Evolutionary conservation across 2,113 vertebrate species (phyloP).

Genomic region (Albula glossodonta): DNA sequence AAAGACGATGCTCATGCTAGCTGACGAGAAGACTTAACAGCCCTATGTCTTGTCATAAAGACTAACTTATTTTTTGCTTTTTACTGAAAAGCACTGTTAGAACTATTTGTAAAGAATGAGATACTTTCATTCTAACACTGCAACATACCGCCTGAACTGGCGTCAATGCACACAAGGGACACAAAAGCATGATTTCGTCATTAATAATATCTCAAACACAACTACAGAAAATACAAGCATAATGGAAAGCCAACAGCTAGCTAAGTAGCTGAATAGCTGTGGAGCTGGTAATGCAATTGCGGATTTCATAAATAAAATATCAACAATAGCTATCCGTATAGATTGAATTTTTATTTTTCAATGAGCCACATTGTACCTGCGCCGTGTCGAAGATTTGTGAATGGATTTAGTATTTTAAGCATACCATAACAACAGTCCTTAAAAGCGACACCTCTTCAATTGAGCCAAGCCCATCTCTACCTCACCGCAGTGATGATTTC

Average conservation of each 20-base stretch:
- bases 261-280: background rate
- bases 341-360: background rate
- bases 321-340: background rate
- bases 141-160: background rate
- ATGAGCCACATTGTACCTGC: background rate
- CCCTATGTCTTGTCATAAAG: too few species aligned
- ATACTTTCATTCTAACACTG: background rate
- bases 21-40: too few species aligned
- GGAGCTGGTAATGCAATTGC: background rate
- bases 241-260: background rate
- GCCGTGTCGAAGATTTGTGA: background rate
- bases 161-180: background rate
- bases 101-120: background rate
- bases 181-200: background rate
- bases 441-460: constrained; percentile 6
- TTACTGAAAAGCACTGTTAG: too few species aligned
- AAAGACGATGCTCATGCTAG: too few species aligned
- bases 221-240: background rate
- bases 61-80: too few species aligned
- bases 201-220: background rate
- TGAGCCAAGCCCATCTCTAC: constrained; percentile 62
- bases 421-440: background rate
- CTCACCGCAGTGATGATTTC: constrained; percentile 4
- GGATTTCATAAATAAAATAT: background rate
- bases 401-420: constrained; percentile 10